These are phyloP conservation scores for Sinonovacula constricta DNA, from an alignment of 1,140 invertebrate species.

Conservation along the genomic window DNA sequence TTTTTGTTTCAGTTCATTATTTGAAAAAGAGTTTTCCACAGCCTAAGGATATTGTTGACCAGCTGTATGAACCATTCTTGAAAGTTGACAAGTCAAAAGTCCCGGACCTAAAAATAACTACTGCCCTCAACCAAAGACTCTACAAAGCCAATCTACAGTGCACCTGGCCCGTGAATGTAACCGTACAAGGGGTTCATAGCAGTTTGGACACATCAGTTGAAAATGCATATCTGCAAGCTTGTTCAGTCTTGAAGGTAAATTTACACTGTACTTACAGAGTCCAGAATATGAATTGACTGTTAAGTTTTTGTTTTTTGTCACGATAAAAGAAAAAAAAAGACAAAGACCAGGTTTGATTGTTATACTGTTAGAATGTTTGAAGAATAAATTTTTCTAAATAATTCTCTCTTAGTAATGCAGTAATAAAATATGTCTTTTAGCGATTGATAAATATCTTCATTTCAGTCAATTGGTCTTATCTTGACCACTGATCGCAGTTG, in stretches of 20 bases:
- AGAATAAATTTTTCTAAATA: not conserved
- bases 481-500: not conserved
- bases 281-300: not conserved
- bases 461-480: not conserved
- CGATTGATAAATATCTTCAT: not conserved
- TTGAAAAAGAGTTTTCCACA: constrained; percentile 43
- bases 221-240: constrained; percentile 54
- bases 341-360: not conserved
- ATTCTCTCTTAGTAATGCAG: not conserved
- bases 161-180: constrained; percentile 46
- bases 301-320: not conserved
- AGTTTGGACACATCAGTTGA: constrained; percentile 38
- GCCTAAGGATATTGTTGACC: constrained; percentile 46
- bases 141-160: constrained; percentile 44
- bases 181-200: constrained; percentile 34
- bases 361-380: not conserved
- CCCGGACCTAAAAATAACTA: not conserved
- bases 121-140: constrained; percentile 7
- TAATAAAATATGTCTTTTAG: too few relatives aligned
- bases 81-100: constrained; percentile 9
- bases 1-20: not conserved
- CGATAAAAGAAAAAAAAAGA: not conserved
- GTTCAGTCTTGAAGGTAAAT: constrained; percentile 43
- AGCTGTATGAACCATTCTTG: constrained; percentile 43
- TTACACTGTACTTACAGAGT: not conserved